Base-by-base conservation (phyloP, 2,888 invertebrate genomes). In the Saturnia pavonia region DNA sequence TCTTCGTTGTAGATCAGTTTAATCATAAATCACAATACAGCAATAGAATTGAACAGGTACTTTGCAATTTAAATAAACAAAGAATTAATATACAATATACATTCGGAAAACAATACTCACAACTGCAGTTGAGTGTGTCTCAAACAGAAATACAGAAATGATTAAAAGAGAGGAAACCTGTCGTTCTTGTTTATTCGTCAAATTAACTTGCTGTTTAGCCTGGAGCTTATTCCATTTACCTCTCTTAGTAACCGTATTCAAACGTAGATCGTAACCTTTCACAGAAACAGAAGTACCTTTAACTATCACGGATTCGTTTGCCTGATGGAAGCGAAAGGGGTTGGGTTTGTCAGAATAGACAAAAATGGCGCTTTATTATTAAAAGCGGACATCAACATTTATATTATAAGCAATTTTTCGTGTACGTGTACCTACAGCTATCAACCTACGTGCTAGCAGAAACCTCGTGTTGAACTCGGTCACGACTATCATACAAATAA, bases 111-210 rank as follows among this genome's bases (percentile, higher is more conserved):
- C 34, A 11, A n/a, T 65, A 40, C n/a, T n/a, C 65, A 65, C 1
- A 19, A 19, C 40, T 65, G 65, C 65, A 65, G 19, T 65, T 40
- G 65, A 34, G 9, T 65, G 19, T 65, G 40, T 65, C 40, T 40
- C n/a, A 12, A 40, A 65, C 65, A 65, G 34, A 65, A 8, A 65
- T 65, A n/a, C n/a, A n/a, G n/a, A n/a, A n/a, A n/a, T 65, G 65
- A n/a, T 40, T 40, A 40, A 8, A 16, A 16, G n/a, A 19, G 40
- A 40, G 7, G 40, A 63, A 27, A 63, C 63, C 40, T 34, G 19
- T 40, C 63, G 19, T 34, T 63, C 63, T 40, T 65, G 40, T 65
- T 65, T 65, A 40, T 65, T 40, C n/a, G 40, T 40, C n/a, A 65
- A 40, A 65, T 40, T 65, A 65, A 40, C 40, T 65, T 65, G 19